Percentiles rank a stretch among this genome's conserved stretches.
Evolutionary conservation across 2,113 vertebrate genomes (phyloP).

Genomic region (Merops nubicus): DNA sequence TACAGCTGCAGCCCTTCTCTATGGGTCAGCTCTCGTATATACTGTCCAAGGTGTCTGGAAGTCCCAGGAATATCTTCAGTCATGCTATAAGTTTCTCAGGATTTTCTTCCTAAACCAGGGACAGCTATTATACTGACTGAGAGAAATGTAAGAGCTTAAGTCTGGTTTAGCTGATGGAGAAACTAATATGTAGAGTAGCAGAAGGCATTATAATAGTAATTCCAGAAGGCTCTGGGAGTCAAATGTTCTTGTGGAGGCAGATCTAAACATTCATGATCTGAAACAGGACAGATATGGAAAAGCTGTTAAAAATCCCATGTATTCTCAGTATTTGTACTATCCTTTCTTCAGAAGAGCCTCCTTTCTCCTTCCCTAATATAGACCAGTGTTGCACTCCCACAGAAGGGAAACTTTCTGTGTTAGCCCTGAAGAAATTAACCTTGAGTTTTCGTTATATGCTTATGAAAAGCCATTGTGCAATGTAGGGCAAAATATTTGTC

Average conservation of each 20-base stretch:
- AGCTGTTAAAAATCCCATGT: not conserved
- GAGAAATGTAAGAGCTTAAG: not conserved
- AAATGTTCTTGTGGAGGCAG: not conserved
- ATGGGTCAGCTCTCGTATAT: not conserved
- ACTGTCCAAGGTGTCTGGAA: not conserved
- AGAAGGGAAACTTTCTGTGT: not conserved
- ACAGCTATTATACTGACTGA: not conserved
- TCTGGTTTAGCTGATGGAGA: not conserved
- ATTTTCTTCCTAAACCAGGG: not conserved
- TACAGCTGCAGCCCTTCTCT: not conserved
- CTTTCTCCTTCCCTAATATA: not conserved
- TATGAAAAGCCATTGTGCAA: not conserved
- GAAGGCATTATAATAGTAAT: not conserved
- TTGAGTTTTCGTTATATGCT: not conserved
- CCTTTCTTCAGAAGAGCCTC: not conserved
- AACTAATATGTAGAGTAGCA: not conserved
- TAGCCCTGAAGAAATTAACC: not conserved
- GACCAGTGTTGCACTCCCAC: not conserved
- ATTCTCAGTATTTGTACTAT: not conserved
- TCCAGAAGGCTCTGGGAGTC: not conserved
- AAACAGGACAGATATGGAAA: not conserved
- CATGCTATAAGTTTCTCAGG: not conserved
- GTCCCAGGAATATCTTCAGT: not conserved
- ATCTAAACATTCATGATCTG: not conserved
- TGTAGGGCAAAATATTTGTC: not conserved